Evolutionary conservation across 2,113 vertebrate species (phyloP), one percentile per base, ranked within the genome.

Genomic region (Lepisosteus oculatus): DNA sequence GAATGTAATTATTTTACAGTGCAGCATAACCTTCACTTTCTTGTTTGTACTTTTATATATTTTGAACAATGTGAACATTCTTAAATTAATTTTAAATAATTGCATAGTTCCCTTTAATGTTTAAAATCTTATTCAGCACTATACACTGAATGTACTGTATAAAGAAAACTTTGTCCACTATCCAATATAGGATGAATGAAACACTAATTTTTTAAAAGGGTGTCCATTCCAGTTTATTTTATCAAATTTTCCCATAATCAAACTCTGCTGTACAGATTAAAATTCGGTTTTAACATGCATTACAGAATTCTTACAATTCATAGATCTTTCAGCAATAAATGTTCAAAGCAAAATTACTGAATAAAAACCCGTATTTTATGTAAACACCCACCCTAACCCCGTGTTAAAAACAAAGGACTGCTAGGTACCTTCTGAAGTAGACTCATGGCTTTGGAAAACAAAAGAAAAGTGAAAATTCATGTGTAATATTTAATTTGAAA

Each of bases 201-300:
- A 9, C n/a, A 47, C 74, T 66, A 73, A 42, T 54, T 78, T 82
- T 86, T 76, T 85, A 87, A 88, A 87, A 88, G 68, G 77, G 85
- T 93, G 85, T 89, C 90, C 91, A 92, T 92, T 93, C 90, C 91
- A 92, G 89, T 93, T 92, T 81, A 69, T 88, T 90, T 88, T 91
- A 92, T 87, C 88, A 93, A 93, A 92, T 86, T 81, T 87, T 88
- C 88, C 88, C 85, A 85, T 90, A 88, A 87, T 92, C 90, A 93
- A 92, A 92, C 88, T 90, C 84, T 86, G 88, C 88, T 87, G 87
- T 93, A 93, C 90, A 93, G 92, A 92, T 93, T 89, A 93, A 92
- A 92, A 91, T 80, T 67, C 83, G 77, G 81, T 87, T 78, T 85
- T 80, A 88, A 89, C 90, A 93, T 93, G 91, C 90, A 85, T 83